Base-by-base conservation (phyloP, 2,797 vertebrate species). In the Pagetopsis macropterus region DNA sequence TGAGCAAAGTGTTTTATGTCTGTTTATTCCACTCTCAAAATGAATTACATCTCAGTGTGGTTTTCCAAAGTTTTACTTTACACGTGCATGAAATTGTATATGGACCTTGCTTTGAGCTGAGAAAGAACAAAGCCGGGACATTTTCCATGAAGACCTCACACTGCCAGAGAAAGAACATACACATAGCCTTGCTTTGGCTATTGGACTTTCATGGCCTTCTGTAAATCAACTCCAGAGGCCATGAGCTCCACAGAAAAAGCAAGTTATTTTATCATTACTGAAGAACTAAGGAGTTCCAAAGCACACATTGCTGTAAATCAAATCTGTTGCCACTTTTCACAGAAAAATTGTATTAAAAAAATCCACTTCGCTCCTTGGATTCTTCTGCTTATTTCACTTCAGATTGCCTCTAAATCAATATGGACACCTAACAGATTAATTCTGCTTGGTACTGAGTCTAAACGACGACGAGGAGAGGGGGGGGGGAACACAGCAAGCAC, bases 151-250 rank as follows among this genome's bases (percentile, higher is more conserved):
- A 43, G 60, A 87, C 62, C 60, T 72, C 54, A 66, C 48, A 56
- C 23, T 66, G 64, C 57, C 52, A 46, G 63, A 62, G 68, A 87
- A 86, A 78, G 74, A 87, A 87, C 67, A 72, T 82, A 86, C 70
- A 82, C 45, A 55, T 65, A 52, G 21, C 5, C 75, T 72, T 81
- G 75, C 89, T 84, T 87, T 74, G 77, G 75, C 64, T 83, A 64
- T 75, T 81, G 77, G 75, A 86, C 83, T 76, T 88, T 86, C 81
- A 85, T 86, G 78, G 74, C 73, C 66, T 61, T 61, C 77, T 82
- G 84, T 91, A 92, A 93, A 93, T 92, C 88, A 90, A 87, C 82
- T 87, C 68, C 75, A 90, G 82, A 85, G 84, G 84, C 81, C 65
- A 58, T 63, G 67, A 86, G 81, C 60, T 72, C 49, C 50, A 63